Evolutionary conservation across 2,888 invertebrate genomes (phyloP), one percentile per base, ranked within the genome.

Genomic region (Microplitis manilae): DNA sequence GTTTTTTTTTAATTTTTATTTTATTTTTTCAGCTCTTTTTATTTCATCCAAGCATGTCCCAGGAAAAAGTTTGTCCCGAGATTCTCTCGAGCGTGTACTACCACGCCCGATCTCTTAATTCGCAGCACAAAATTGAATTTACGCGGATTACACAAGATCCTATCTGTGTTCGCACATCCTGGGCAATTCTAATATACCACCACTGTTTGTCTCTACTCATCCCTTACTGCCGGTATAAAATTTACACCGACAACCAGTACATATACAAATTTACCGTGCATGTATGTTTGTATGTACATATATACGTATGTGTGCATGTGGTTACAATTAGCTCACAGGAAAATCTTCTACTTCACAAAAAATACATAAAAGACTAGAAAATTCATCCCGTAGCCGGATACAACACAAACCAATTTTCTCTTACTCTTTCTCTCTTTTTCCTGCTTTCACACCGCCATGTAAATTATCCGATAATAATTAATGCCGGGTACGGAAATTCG

Each of bases 61-160:
- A 65, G 65, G 20, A 40, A 65, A 41, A 75, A 70, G 38, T 64
- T 70, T 75, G 70, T 70, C 70, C 64, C 62, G 70, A 41, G 6
- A 70, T 70, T 15, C 65, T 67, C 38, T 39, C 68, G n/a, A 20
- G 62, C 30, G 68, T 69, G 62, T 20, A n/a, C 61, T 15, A 41
- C 62, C 73, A 69, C 64, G 39, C 20, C 50, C 64, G 62, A 77
- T 73, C 73, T 73, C 73, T 68, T 77, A 73, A 77, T 73, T 77
- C 73, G 72, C 68, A 73, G 60, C 73, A 50, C 64, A 77, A 68
- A 77, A 73, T 77, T 73, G 73, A 77, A 77, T 77, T 73, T 73
- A 73, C 68, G 70, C 69, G 73, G 73, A 77, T 77, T 73, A 77
- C 69, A 71, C 50, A 15, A 64, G 50, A 73, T 73, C 68, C 73